Evolutionary conservation across 2,797 vertebrate species (phyloP).

Genomic region (Coluber constrictor): DNA sequence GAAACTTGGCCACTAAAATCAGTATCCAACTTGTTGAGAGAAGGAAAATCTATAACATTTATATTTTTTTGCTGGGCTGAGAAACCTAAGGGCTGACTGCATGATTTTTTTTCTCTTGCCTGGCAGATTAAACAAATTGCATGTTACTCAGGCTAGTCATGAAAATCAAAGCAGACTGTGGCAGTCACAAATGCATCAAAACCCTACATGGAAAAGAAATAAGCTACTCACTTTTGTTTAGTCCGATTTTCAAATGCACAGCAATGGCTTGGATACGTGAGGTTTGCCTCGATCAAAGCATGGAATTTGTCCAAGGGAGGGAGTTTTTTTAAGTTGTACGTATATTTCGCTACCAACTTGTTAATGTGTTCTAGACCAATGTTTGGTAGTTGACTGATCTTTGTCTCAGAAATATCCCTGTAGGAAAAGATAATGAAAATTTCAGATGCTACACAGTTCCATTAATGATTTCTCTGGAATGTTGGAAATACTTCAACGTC

Average conservation of each 20-base stretch:
- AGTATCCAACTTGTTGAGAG: background rate
- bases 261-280: conserved; percentile 95
- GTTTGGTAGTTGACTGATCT: conserved; percentile 79
- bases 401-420: conserved; percentile 91
- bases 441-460: background rate
- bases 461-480: background rate
- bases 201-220: background rate
- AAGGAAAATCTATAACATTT: background rate
- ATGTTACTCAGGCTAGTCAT: background rate
- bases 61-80: background rate
- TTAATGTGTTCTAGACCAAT: conserved; percentile 82
- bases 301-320: conserved; percentile 83
- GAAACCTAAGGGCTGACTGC: background rate
- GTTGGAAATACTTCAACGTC: background rate
- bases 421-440: conserved; percentile 46
- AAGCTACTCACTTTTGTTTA: conserved; percentile 71
- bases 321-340: conserved; percentile 86
- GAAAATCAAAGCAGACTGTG: background rate
- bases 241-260: conserved; percentile 91
- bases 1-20: background rate
- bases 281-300: conserved; percentile 82
- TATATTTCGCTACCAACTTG: conserved; percentile 79
- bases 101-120: background rate
- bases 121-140: background rate
- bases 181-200: background rate